These are phyloP conservation scores for Macropus fuliginosus DNA, from an alignment of 2,797 vertebrate species.

Conservation along the genomic window DNA sequence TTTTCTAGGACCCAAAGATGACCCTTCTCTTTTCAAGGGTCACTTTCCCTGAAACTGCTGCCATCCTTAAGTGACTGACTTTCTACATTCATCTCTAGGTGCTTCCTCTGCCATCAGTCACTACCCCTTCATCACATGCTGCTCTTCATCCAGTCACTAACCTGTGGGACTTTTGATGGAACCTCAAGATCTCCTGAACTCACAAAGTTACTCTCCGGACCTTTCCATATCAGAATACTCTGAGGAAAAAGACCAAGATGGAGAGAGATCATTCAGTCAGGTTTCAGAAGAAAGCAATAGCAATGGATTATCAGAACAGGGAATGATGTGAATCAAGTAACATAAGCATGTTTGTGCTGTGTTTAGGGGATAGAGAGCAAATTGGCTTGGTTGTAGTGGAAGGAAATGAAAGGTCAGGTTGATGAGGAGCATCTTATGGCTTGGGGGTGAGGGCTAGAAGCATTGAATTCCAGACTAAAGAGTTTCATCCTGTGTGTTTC, in stretches of 20 bases:
- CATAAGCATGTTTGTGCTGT: neutral
- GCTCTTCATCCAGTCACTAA: neutral
- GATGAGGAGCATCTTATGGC: neutral
- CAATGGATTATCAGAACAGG: neutral
- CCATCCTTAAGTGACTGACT: neutral
- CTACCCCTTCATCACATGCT: neutral
- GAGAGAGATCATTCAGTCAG: neutral
- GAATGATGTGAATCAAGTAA: neutral
- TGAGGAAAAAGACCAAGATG: neutral
- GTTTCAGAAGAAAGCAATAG: neutral
- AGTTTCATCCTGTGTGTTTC: neutral
- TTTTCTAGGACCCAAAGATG: neutral
- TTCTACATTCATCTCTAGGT: neutral
- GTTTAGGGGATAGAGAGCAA: neutral
- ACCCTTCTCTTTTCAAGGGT: neutral
- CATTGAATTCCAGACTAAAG: neutral
- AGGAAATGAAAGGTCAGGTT: neutral
- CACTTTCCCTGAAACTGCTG: neutral
- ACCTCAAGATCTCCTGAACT: neutral
- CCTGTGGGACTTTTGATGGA: neutral
- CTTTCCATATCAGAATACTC: neutral
- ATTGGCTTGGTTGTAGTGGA: neutral
- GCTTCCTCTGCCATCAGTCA: neutral
- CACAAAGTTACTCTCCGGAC: neutral
- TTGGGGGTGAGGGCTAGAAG: neutral